These are phyloP conservation scores for Drosophila pectinifera DNA, from an alignment of 1,140 invertebrate genomes.

Conservation along the genomic window DNA sequence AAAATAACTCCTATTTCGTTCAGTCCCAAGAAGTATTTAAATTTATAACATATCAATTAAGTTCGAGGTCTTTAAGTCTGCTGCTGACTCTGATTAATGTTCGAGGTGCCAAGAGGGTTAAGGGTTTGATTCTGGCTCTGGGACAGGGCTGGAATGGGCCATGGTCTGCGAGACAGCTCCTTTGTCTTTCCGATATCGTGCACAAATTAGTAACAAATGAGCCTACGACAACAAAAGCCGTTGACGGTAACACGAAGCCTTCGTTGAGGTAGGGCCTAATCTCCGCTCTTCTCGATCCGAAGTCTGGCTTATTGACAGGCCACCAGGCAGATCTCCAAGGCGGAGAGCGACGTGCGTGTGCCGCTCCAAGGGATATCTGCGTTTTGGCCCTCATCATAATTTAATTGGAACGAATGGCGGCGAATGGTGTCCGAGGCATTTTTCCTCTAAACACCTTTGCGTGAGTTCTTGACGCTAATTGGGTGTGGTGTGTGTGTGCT, in stretches of 20 bases:
- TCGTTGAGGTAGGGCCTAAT: slow-evolving; percentile 26
- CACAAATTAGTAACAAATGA: slow-evolving; percentile 83
- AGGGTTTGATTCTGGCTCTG: background rate
- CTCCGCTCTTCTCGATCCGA: too few relatives aligned
- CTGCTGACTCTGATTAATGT: background rate
- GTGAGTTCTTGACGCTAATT: slow-evolving; percentile 51
- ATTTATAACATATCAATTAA: slow-evolving; percentile 8
- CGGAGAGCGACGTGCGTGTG: slow-evolving; percentile 43
- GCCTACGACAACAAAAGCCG: slow-evolving; percentile 74
- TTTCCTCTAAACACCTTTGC: slow-evolving; percentile 55
- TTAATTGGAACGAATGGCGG: slow-evolving; percentile 46
- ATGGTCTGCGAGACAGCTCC: slow-evolving; percentile 33
- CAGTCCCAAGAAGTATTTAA: background rate
- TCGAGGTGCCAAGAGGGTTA: slow-evolving; percentile 9
- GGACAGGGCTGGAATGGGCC: background rate
- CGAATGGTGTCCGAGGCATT: slow-evolving; percentile 32
- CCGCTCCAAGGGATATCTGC: slow-evolving; percentile 41
- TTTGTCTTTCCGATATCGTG: slow-evolving; percentile 73
- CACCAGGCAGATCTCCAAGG: slow-evolving; percentile 16
- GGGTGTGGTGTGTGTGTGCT: slow-evolving; percentile 7
- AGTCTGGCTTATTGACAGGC: slow-evolving; percentile 48
- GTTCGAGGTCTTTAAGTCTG: too few relatives aligned
- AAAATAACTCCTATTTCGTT: background rate
- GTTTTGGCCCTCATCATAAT: slow-evolving; percentile 40
- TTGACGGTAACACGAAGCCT: slow-evolving; percentile 70